Percentiles rank a stretch among this genome's conserved stretches.
These are phyloP conservation scores for Haliaeetus leucogaster DNA, from an alignment of 2,113 vertebrate genomes.

Conservation along the genomic window DNA sequence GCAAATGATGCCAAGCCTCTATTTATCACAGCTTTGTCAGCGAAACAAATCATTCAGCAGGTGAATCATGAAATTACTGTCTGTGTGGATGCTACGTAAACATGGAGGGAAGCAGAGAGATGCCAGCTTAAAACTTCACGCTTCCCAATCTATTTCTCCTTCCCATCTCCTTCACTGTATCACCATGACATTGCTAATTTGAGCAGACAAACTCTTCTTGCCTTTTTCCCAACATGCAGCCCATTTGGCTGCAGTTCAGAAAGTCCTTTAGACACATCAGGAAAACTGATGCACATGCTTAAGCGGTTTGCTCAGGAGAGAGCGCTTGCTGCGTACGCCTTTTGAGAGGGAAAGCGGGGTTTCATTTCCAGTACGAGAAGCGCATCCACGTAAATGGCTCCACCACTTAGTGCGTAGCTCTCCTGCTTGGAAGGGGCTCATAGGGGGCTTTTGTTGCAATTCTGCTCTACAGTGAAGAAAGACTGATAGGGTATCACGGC, in stretches of 20 bases:
- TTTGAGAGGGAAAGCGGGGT: neutral
- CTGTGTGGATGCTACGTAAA: neutral
- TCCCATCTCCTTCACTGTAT: neutral
- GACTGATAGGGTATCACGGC: neutral
- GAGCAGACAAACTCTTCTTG: neutral
- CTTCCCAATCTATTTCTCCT: neutral
- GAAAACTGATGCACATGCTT: neutral
- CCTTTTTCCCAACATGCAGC: neutral
- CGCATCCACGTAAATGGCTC: neutral
- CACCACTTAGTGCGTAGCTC: neutral
- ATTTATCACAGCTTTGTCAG: conserved; percentile 24
- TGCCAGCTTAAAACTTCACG: neutral
- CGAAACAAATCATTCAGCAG: conserved; percentile 39
- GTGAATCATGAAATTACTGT: conserved; percentile 43
- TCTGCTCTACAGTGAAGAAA: neutral
- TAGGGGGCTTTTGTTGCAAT: neutral
- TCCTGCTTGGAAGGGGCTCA: neutral
- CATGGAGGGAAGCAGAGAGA: neutral
- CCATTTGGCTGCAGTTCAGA: neutral
- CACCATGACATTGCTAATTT: neutral
- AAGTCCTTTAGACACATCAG: neutral
- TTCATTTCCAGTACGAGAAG: neutral
- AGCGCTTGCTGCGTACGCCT: neutral
- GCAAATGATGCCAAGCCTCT: neutral
- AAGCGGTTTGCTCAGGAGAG: neutral